A percentile compares a stretch with the other conserved stretches of the same genome.
Evolutionary conservation across 2,113 vertebrate genomes (phyloP).

Genomic region (Vicugna pacos): DNA sequence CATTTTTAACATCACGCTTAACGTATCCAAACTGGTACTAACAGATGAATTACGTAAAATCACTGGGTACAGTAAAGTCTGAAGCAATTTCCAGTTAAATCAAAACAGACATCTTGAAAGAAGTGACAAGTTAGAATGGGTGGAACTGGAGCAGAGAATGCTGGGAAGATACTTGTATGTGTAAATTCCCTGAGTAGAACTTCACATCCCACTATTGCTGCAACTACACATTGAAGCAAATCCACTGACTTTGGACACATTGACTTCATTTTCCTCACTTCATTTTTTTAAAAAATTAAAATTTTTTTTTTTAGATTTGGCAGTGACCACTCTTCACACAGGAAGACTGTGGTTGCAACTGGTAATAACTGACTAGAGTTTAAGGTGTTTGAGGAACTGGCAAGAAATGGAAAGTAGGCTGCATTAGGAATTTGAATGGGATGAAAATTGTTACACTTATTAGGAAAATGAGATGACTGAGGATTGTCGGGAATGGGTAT

Average conservation of each 20-base stretch:
- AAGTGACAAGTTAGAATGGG: neutral
- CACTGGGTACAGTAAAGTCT: neutral
- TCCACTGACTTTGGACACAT: rapidly evolving
- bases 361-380: neutral
- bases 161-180: neutral
- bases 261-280: neutral
- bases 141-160: neutral
- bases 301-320: neutral
- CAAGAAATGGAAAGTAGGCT: neutral
- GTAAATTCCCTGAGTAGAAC: neutral
- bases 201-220: neutral
- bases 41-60: neutral
- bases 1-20: neutral
- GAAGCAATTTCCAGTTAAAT: neutral
- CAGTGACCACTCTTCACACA: neutral
- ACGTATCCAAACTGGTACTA: neutral
- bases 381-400: neutral
- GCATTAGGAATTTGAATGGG: neutral
- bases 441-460: neutral
- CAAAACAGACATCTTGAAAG: neutral
- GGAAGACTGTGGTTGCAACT: too few species aligned
- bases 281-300: too few species aligned
- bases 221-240: neutral
- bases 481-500: rapidly evolving
- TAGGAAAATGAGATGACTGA: neutral